These are phyloP conservation scores for Bombyx mori DNA, from an alignment of 1,140 invertebrate genomes.

Conservation along the genomic window DNA sequence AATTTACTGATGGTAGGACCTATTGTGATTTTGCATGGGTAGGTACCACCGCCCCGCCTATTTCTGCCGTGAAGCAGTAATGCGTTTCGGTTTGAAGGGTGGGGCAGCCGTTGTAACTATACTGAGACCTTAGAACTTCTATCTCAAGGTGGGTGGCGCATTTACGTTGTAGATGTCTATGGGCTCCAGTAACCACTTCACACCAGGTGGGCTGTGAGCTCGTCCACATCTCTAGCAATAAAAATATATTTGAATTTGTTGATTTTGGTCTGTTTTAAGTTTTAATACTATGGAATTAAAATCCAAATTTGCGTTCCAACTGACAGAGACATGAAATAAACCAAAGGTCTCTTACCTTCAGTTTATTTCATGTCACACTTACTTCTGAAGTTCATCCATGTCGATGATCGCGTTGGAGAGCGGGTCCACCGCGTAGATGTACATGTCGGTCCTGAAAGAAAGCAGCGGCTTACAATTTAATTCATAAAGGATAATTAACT, in stretches of 20 bases:
- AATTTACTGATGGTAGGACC: no score
- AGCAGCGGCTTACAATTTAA: not conserved
- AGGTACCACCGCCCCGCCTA: no score
- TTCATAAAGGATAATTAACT: no score
- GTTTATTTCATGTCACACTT: slow-evolving; percentile 34
- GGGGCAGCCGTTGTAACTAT: no score
- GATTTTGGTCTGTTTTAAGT: not conserved
- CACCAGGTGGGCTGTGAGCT: no score
- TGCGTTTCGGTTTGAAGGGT: no score
- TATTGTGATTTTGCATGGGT: no score
- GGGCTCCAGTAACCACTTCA: no score
- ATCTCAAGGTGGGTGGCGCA: no score
- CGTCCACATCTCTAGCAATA: not conserved
- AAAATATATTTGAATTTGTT: not conserved
- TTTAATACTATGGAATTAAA: not conserved
- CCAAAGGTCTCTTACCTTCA: not conserved
- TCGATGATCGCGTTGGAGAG: slow-evolving; percentile 85
- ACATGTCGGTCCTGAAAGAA: slow-evolving; percentile 83
- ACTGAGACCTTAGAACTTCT: no score
- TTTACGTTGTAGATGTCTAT: no score
- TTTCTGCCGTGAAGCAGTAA: no score
- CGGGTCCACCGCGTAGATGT: slow-evolving; percentile 87
- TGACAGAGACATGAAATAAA: not conserved
- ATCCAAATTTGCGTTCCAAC: not conserved
- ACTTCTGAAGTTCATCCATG: slow-evolving; percentile 83